Evolutionary conservation across 2,113 vertebrate species (phyloP), one percentile per base, ranked within the genome.

Genomic region (Phyllostomus hastatus): DNA sequence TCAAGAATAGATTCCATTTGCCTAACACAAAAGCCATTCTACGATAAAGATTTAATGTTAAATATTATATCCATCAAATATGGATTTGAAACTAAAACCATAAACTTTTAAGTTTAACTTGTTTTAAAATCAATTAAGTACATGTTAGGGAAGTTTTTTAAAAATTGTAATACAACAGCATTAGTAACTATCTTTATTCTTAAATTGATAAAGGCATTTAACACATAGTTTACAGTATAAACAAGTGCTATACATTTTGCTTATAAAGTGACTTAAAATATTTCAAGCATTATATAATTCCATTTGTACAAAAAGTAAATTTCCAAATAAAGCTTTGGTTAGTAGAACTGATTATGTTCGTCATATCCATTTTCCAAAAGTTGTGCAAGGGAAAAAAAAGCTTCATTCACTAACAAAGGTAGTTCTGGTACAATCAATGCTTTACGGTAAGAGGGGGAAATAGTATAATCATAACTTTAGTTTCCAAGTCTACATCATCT

Each of bases 121-220:
- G 35, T 66, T 95, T 95, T 87, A 87, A 96, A 93, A 35, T 86
- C 46, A 95, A 64, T 15, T 73, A 92, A 70, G 22, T 90, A 78
- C 12, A 28, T 52, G 2, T 91, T 57, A 83, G 24, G 17, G 54
- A 90, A 64, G 33, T 79, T 92, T 64, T 64, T 31, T 4, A 91
- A 85, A 91, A 95, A 92, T 15, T 84, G 35, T 76, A 90, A 6
- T 91, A 96, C 96, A 92, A 88, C 75, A 94, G 6, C 46, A 79
- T 93, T 97, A 96, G 80, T 95, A 98, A 96, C 89, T 97, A 95
- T 95, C 85, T 97, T 97, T 98, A 98, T 97, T 98, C 66, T 96
- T 90, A 97, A 97, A 81, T 61, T 96, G 83, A 93, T 92, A 96
- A 97, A 97, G 94, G 94, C 96, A 97, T 97, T 95, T 97, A 95